Evolutionary conservation across 1,140 invertebrate genomes (phyloP).

Genomic region (Galendromus occidentalis): DNA sequence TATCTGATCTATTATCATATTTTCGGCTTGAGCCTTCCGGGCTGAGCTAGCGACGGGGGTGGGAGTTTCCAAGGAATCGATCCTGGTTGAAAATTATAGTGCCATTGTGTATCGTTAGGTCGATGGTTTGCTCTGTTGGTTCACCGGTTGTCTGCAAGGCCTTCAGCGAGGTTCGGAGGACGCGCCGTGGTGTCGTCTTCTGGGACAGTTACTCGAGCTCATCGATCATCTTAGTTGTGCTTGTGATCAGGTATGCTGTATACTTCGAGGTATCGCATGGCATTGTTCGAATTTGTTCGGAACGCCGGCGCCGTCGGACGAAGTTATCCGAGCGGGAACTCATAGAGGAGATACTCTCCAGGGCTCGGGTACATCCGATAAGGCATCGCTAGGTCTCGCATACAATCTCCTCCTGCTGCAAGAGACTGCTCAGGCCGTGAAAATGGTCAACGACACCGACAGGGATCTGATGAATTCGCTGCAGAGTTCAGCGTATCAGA

Average conservation of each 20-base stretch:
- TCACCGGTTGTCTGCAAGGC: background rate
- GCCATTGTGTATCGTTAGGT: background rate
- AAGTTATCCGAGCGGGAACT: too few relatives aligned
- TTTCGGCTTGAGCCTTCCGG: too few relatives aligned
- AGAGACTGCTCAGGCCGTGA: background rate
- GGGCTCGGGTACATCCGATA: background rate
- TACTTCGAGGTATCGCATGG: too few relatives aligned
- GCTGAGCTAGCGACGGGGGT: too few relatives aligned
- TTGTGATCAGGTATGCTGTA: background rate
- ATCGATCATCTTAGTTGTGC: constrained; percentile 7
- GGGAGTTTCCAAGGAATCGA: too few relatives aligned
- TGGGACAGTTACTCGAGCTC: background rate
- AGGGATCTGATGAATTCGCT: background rate
- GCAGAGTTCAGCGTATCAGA: background rate
- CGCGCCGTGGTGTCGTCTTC: constrained; percentile 1
- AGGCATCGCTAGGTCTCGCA: constrained; percentile 1
- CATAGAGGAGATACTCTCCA: too few relatives aligned
- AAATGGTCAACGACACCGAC: constrained; percentile 6
- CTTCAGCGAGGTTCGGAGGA: background rate
- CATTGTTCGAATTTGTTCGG: too few relatives aligned
- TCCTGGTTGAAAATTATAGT: too few relatives aligned
- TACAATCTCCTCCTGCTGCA: constrained; percentile 2
- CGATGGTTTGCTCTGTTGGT: background rate
- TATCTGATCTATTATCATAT: too few relatives aligned
- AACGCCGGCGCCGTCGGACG: too few relatives aligned